Evolutionary conservation across 2,888 invertebrate genomes (phyloP).

Genomic region (Eristalinus sepulchralis): DNA sequence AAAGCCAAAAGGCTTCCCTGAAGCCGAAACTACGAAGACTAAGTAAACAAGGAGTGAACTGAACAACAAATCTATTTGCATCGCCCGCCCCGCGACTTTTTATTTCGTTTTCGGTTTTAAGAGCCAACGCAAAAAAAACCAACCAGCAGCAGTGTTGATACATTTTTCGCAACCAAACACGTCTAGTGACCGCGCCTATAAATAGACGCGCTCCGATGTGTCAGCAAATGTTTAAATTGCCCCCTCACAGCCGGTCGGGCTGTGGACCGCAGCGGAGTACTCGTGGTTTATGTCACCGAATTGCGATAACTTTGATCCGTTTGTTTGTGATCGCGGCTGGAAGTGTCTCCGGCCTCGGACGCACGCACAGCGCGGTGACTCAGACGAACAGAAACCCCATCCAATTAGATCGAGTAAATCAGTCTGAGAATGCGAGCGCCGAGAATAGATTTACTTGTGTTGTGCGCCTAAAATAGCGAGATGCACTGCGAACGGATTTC

Average conservation of each 20-base stretch:
- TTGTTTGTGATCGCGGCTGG: neutral
- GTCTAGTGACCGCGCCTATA: conserved; percentile 9
- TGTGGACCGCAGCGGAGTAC: neutral
- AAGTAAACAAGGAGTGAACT: neutral
- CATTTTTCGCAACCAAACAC: conserved; percentile 1
- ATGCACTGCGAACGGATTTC: conserved; percentile 5
- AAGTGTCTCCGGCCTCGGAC: neutral
- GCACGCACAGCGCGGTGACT: neutral
- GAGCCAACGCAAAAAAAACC: neutral
- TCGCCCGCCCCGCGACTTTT: neutral
- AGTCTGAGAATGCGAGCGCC: neutral
- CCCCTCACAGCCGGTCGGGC: neutral
- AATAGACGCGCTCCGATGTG: conserved; percentile 16
- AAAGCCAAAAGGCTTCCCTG: neutral
- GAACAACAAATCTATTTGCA: neutral
- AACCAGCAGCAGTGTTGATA: neutral
- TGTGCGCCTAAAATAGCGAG: conserved; percentile 1
- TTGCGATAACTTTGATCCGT: conserved; percentile 5
- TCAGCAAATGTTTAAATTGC: conserved; percentile 10
- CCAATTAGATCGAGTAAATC: conserved; percentile 22
- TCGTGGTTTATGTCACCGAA: conserved; percentile 12
- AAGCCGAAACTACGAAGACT: neutral
- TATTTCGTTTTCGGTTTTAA: neutral
- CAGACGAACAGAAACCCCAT: neutral
- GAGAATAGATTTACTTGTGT: conserved; percentile 19